phyloP scores from a whole-genome alignment of 2,797 vertebrate species.

The Pelochelys cantorii region DNA sequence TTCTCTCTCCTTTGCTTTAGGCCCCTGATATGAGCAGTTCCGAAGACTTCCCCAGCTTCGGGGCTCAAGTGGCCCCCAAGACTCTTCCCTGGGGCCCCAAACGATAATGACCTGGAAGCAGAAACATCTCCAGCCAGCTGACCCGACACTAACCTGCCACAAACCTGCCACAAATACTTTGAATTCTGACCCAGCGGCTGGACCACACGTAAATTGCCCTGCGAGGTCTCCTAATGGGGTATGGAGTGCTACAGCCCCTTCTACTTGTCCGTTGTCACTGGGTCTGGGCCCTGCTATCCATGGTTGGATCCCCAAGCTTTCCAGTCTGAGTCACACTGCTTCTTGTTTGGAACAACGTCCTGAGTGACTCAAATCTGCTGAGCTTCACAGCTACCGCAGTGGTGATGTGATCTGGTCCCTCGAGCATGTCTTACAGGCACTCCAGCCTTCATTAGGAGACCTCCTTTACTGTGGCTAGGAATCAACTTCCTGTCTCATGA shows the following conservation, averaged over 20 bases:
- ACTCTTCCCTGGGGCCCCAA: conserved; percentile 98
- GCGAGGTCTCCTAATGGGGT: conserved; percentile 82
- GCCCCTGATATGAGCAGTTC: conserved; percentile 99
- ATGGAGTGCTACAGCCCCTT: conserved; percentile 69
- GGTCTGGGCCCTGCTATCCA: conserved; percentile 67
- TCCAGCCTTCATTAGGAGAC: conserved; percentile 78
- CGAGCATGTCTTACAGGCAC: conserved; percentile 77
- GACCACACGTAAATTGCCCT: conserved; percentile 75
- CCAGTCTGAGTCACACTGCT: conserved; percentile 70
- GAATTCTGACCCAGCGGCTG: conserved; percentile 79
- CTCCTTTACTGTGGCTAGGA: conserved; percentile 82
- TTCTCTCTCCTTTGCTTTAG: conserved; percentile 79
- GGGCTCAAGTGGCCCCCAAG: conserved; percentile 93
- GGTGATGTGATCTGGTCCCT: conserved; percentile 69
- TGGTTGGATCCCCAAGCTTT: conserved; percentile 64
- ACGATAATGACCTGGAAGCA: conserved; percentile 89
- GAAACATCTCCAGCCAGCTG: conserved; percentile 80
- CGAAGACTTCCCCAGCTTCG: conserved; percentile 98
- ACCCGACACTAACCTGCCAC: conserved; percentile 70
- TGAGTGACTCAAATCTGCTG: conserved; percentile 64
- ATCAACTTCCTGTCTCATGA: conserved; percentile 88
- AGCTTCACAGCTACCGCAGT: conserved; percentile 70
- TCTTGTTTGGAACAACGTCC: conserved; percentile 69
- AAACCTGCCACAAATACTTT: conserved; percentile 72
- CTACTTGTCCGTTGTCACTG: conserved; percentile 56